phyloP scores from a whole-genome alignment of 1,140 invertebrate genomes.

The Augochlora pura region DNA sequence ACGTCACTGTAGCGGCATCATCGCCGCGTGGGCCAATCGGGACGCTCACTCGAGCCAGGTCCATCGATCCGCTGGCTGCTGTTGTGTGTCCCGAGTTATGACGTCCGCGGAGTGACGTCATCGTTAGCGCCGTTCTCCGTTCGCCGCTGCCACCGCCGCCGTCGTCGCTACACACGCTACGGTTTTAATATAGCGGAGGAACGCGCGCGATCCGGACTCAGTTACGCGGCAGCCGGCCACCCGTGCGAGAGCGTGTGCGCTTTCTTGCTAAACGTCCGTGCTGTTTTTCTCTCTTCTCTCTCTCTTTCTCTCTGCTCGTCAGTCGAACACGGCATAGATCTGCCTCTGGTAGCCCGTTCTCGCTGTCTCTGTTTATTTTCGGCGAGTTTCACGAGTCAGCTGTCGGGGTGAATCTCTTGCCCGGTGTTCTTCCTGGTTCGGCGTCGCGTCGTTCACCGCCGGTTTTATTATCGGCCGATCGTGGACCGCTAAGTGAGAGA shows the following conservation, averaged over 20 bases:
- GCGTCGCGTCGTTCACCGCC: neutral
- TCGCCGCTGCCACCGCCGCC: conserved; percentile 29
- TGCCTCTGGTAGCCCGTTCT: too few relatives aligned
- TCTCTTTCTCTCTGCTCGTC: conserved; percentile 2
- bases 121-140: conserved; percentile 64
- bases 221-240: conserved; percentile 78
- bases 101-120: conserved; percentile 72
- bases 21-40: conserved; percentile 69
- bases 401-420: too few relatives aligned
- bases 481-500: conserved; percentile 22
- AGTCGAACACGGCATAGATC: too few relatives aligned
- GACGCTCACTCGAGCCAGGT: conserved; percentile 61
- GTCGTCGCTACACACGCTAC: conserved; percentile 77
- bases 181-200: conserved; percentile 79
- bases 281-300: conserved; percentile 20
- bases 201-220: conserved; percentile 76
- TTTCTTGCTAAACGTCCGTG: conserved; percentile 41
- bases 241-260: conserved; percentile 72
- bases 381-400: too few relatives aligned
- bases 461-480: neutral
- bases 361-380: too few relatives aligned
- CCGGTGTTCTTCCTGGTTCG: conserved; percentile 13
- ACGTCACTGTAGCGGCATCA: conserved; percentile 73
- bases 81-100: conserved; percentile 69
- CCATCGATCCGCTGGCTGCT: conserved; percentile 71